Percentiles rank a stretch among this genome's conserved stretches.
phyloP scores from a whole-genome alignment of 2,888 invertebrate genomes.

The Scaptodrosophila latifasciaeformis region DNA sequence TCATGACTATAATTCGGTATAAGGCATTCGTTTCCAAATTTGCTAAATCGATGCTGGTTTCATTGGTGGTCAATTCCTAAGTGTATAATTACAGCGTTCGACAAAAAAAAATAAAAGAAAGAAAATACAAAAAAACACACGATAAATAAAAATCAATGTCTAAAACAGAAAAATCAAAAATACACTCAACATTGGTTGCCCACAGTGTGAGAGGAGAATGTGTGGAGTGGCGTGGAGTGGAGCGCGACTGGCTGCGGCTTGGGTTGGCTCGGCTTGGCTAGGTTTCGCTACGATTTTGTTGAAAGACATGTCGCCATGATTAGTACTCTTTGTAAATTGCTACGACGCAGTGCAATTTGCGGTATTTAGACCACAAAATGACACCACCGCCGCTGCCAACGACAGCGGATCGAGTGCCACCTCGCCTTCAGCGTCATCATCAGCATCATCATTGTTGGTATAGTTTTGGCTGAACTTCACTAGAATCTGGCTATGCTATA shows the following conservation, averaged over 20 bases:
- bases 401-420: not conserved
- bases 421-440: conserved; percentile 1
- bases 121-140: conserved; percentile 20
- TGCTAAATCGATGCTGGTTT: conserved; percentile 79
- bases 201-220: conserved; percentile 6
- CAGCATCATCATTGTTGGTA: conserved; percentile 16
- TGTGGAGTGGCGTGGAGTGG: not conserved
- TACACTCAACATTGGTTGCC: not conserved
- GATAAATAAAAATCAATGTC: conserved; percentile 10
- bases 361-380: conserved; percentile 63
- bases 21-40: conserved; percentile 81
- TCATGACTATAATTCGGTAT: conserved; percentile 88
- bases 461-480: too few relatives aligned
- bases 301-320: conserved; percentile 45
- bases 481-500: too few relatives aligned
- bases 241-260: conserved; percentile 8
- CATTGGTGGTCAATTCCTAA: conserved; percentile 83
- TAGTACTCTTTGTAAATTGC: conserved; percentile 63
- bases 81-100: conserved; percentile 41
- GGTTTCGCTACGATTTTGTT: conserved; percentile 24
- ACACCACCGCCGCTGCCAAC: conserved; percentile 34
- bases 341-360: conserved; percentile 60
- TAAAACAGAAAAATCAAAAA: not conserved
- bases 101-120: conserved; percentile 16
- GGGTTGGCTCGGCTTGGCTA: conserved; percentile 25